Conservation (phyloP, 2,797 vertebrate genomes). For the Sylvia borin region DNA sequence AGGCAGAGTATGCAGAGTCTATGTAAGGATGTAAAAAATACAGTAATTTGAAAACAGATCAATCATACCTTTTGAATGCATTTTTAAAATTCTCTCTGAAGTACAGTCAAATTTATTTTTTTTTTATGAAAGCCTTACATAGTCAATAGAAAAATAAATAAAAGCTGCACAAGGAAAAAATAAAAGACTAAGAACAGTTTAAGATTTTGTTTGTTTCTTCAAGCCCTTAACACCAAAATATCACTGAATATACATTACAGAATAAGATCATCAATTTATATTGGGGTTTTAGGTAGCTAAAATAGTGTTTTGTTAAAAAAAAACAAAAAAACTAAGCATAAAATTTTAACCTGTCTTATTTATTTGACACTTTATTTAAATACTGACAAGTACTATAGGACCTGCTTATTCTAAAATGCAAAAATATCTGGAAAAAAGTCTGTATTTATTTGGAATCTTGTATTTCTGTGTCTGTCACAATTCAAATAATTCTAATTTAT, state of each 20-base stretch:
- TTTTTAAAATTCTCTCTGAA: conserved; percentile 53
- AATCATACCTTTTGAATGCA: conserved; percentile 20
- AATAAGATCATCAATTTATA: not conserved
- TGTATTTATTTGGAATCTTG: not conserved
- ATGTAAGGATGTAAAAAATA: not conserved
- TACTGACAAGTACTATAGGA: too few species aligned
- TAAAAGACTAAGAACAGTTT: not conserved
- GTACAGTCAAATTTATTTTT: not conserved
- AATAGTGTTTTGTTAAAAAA: not conserved
- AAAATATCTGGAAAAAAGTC: not conserved
- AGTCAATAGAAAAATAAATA: not conserved
- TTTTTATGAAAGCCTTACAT: not conserved
- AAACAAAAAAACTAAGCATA: not conserved
- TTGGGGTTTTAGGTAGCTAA: not conserved
- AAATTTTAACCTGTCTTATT: not conserved
- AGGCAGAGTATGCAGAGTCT: not conserved
- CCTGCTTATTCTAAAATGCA: not conserved
- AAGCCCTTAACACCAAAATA: not conserved
- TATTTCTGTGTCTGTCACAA: not conserved
- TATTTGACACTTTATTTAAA: not conserved
- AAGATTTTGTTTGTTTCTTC: not conserved
- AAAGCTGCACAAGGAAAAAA: not conserved
- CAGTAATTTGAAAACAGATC: conserved; percentile 22
- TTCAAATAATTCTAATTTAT: not conserved
- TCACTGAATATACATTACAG: not conserved